Conservation (phyloP, 92 coral and sea anemone genomes). For the Porites lobata region DNA sequence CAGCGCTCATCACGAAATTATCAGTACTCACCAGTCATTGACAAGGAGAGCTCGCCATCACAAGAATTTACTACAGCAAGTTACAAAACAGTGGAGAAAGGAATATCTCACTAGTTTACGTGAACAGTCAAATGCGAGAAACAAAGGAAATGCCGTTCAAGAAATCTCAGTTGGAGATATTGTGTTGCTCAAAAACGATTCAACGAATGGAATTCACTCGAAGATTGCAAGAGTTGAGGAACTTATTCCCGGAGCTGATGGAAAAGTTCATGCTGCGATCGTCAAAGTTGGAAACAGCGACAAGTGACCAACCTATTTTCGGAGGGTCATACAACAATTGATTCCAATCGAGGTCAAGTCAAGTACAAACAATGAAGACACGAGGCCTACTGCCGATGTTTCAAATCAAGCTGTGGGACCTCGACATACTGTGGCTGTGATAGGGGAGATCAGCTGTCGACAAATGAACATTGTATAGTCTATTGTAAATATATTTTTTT, state of each 20-base stretch:
- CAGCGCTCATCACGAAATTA: constrained; percentile 43
- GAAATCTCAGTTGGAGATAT: constrained; percentile 52
- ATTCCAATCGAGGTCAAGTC: constrained; percentile 25
- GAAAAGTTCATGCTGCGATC: constrained; percentile 48
- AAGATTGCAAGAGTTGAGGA: constrained; percentile 62
- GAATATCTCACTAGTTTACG: constrained; percentile 59
- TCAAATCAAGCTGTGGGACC: neutral
- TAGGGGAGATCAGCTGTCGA: constrained; percentile 14
- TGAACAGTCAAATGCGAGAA: neutral
- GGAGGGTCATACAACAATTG: constrained; percentile 18
- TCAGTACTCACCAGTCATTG: constrained; percentile 64
- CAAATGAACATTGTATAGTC: constrained; percentile 8
- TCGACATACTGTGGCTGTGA: constrained; percentile 7
- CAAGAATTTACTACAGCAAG: constrained; percentile 56
- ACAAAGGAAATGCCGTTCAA: constrained; percentile 11
- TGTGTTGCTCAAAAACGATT: constrained; percentile 58
- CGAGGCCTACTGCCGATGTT: neutral
- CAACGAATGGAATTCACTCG: constrained; percentile 49
- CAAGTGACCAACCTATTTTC: constrained; percentile 25
- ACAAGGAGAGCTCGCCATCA: constrained; percentile 65
- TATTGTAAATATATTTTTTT: neutral
- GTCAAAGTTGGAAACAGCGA: constrained; percentile 45
- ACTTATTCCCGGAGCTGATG: constrained; percentile 56
- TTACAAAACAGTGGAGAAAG: constrained; percentile 65
- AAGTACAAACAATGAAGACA: neutral